phyloP scores from a whole-genome alignment of 2,797 vertebrate species.

The Scarus forsteni region DNA sequence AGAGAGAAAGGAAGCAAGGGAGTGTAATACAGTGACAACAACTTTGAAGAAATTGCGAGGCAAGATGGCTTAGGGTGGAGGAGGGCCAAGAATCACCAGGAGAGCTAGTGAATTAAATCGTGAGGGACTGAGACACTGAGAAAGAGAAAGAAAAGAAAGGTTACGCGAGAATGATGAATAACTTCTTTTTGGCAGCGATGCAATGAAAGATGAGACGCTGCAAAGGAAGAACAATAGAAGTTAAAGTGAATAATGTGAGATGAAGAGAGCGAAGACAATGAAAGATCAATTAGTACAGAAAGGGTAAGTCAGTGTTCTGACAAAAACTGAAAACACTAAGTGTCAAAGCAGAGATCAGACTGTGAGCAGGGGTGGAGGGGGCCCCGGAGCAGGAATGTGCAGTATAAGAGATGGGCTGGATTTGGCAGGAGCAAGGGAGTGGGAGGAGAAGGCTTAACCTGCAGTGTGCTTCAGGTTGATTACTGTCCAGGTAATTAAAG shows the following conservation, averaged over 20 bases:
- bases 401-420: slow-evolving; percentile 8
- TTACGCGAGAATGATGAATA: slow-evolving; percentile 46
- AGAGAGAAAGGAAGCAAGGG: slow-evolving; percentile 8
- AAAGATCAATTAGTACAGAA: slow-evolving; percentile 22
- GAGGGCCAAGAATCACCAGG: slow-evolving; percentile 32
- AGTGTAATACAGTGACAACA: slow-evolving; percentile 5
- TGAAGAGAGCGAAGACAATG: slow-evolving; percentile 17
- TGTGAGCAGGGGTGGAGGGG: not conserved
- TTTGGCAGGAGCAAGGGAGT: slow-evolving; percentile 9
- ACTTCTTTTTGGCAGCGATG: slow-evolving; percentile 56
- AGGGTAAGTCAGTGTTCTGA: slow-evolving; percentile 8
- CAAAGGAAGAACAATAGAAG: slow-evolving; percentile 31
- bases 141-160: not conserved
- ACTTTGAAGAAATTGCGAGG: slow-evolving; percentile 3
- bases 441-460: not conserved
- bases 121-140: slow-evolving; percentile 13
- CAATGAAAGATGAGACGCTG: slow-evolving; percentile 27
- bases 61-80: slow-evolving; percentile 15
- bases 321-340: not conserved
- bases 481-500: slow-evolving; percentile 48
- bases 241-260: slow-evolving; percentile 14
- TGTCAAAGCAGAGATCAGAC: slow-evolving; percentile 2
- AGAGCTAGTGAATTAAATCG: slow-evolving; percentile 41
- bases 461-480: slow-evolving; percentile 30
- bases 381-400: not conserved